Conservation (phyloP, 2,888 invertebrate species). For the Nemotelus pantherinus region DNA sequence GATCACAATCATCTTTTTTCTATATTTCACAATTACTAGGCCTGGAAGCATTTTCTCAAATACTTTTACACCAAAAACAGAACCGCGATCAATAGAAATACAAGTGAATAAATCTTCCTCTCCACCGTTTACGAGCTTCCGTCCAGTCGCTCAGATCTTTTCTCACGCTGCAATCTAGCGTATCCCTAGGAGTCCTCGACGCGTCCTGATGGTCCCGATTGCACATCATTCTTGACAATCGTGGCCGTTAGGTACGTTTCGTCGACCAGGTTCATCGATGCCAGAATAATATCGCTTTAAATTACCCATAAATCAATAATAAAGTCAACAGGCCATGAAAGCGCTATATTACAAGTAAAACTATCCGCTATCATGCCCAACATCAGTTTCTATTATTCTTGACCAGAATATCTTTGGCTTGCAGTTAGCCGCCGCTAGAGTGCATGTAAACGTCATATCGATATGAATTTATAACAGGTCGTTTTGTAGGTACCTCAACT, state of each 20-base stretch:
- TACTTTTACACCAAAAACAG: too few species aligned
- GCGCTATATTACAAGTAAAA: conserved; percentile 51
- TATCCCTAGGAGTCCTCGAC: conserved; percentile 13
- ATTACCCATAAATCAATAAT: conserved; percentile 49
- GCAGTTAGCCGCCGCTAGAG: conserved; percentile 55
- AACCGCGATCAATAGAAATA: too few species aligned
- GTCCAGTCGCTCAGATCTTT: neutral
- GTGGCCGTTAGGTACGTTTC: neutral
- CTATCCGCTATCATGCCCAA: conserved; percentile 48
- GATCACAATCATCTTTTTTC: too few species aligned
- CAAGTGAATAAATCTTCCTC: too few species aligned
- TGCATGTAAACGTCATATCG: conserved; percentile 56
- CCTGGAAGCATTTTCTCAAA: neutral
- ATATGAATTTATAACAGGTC: conserved; percentile 55
- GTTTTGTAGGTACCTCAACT: conserved; percentile 43
- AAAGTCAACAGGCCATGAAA: conserved; percentile 52
- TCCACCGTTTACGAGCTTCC: neutral
- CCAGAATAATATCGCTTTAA: conserved; percentile 35
- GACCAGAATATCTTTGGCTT: conserved; percentile 48
- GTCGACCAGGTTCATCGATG: conserved; percentile 33
- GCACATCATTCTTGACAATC: neutral
- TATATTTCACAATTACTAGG: neutral
- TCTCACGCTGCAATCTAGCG: neutral
- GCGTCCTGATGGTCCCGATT: neutral
- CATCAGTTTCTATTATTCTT: conserved; percentile 49